Evolutionary conservation across 1,140 invertebrate species (phyloP).

Genomic region (Zeugodacus cucurbitae): DNA sequence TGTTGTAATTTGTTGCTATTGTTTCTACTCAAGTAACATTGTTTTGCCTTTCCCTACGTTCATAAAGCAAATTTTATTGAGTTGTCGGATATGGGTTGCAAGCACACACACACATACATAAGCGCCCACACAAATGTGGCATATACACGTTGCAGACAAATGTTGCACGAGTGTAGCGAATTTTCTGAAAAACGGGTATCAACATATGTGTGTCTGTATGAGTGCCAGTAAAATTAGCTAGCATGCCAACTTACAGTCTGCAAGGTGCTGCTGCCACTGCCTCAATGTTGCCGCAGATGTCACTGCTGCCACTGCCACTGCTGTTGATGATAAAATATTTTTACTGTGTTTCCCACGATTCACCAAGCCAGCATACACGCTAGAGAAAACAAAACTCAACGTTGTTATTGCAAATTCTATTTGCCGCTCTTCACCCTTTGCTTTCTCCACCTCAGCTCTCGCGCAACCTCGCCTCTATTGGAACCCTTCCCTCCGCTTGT

Average conservation of each 20-base stretch:
- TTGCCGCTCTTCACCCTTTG: background rate
- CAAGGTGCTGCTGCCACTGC: background rate
- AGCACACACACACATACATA: background rate
- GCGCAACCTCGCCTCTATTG: background rate
- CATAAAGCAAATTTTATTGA: constrained; percentile 37
- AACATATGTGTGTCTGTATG: background rate
- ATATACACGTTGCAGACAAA: background rate
- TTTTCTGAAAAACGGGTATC: background rate
- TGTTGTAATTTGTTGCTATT: background rate
- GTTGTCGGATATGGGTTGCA: background rate
- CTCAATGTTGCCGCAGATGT: background rate
- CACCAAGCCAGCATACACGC: background rate
- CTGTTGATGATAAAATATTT: constrained; percentile 2
- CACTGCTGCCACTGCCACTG: background rate
- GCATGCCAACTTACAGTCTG: background rate
- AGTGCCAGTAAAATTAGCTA: background rate
- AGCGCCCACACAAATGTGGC: too few species aligned
- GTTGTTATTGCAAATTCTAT: background rate
- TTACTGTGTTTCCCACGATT: background rate
- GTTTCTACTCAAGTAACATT: background rate
- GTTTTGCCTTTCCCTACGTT: background rate
- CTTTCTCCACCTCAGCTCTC: too few species aligned
- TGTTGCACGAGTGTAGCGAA: background rate
- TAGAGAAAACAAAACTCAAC: background rate
- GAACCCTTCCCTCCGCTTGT: background rate